phyloP scores from a whole-genome alignment of 2,888 invertebrate genomes.

The Cosmorhoe ocellata region DNA sequence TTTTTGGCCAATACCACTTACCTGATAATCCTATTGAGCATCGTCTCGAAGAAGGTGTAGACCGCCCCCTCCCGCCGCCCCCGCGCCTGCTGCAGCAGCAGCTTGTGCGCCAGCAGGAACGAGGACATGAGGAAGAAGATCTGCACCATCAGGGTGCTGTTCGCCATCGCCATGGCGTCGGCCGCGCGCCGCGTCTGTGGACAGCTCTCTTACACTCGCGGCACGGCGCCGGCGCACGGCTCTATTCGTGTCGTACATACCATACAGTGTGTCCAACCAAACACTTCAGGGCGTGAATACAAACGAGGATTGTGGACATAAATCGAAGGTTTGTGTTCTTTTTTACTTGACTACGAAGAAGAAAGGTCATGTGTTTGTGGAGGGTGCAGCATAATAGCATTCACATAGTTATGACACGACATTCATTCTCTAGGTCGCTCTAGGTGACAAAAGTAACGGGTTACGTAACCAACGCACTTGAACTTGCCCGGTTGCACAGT shows the following conservation, averaged over 20 bases:
- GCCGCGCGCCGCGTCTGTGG: slow-evolving; percentile 54
- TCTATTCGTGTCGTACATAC: too few species aligned
- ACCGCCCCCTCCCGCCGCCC: slow-evolving; percentile 39
- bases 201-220: background rate
- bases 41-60: slow-evolving; percentile 60
- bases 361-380: too few species aligned
- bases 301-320: too few species aligned
- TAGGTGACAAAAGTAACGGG: too few species aligned
- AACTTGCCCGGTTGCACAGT: slow-evolving; percentile 11
- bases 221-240: too few species aligned
- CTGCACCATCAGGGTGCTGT: slow-evolving; percentile 76
- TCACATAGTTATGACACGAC: too few species aligned
- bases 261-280: too few species aligned
- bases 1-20: slow-evolving; percentile 31
- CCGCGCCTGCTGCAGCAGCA: slow-evolving; percentile 54
- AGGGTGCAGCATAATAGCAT: too few species aligned
- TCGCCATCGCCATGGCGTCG: slow-evolving; percentile 66
- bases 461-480: slow-evolving; percentile 11
- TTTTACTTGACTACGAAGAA: too few species aligned
- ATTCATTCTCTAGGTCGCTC: too few species aligned
- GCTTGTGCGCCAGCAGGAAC: slow-evolving; percentile 72
- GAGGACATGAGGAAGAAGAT: slow-evolving; percentile 75
- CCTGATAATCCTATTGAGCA: slow-evolving; percentile 71
- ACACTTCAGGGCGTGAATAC: too few species aligned
- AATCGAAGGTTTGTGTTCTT: too few species aligned